A percentile compares a stretch with the other conserved stretches of the same genome.
Conservation (phyloP, 2,113 vertebrate species). For the Amazona vittata region DNA sequence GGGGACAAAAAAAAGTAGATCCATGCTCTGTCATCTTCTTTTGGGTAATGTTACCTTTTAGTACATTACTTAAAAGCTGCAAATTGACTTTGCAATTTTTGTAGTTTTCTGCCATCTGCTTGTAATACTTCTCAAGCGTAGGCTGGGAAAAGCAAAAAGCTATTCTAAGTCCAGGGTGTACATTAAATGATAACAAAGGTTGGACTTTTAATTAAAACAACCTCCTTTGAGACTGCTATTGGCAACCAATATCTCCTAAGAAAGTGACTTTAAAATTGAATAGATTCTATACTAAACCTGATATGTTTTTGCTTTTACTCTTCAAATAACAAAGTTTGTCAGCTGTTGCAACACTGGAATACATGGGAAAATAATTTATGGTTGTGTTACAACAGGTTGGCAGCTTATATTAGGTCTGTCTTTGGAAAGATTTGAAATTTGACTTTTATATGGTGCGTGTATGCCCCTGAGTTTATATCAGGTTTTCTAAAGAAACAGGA, state of each 20-base stretch:
- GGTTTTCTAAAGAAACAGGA: neutral
- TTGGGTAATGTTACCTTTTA: neutral
- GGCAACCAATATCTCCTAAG: neutral
- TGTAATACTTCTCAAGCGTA: neutral
- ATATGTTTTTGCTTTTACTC: neutral
- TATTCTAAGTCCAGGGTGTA: neutral
- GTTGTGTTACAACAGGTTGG: neutral
- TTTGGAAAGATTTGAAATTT: neutral
- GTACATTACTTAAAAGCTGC: neutral
- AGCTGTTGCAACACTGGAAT: neutral
- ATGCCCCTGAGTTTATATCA: neutral
- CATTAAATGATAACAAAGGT: neutral
- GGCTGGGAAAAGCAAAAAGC: neutral
- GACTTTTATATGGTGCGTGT: neutral
- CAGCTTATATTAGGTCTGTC: neutral
- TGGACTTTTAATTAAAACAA: slow-evolving; percentile 38
- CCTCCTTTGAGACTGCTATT: neutral
- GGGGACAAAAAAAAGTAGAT: neutral
- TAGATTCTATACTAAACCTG: neutral
- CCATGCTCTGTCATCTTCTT: neutral
- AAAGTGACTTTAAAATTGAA: slow-evolving; percentile 7
- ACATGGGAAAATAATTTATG: neutral
- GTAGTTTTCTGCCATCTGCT: neutral
- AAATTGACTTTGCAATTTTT: neutral
- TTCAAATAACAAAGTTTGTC: neutral